phyloP scores from a whole-genome alignment of 2,888 invertebrate genomes.

The Drosophila macrothrix region DNA sequence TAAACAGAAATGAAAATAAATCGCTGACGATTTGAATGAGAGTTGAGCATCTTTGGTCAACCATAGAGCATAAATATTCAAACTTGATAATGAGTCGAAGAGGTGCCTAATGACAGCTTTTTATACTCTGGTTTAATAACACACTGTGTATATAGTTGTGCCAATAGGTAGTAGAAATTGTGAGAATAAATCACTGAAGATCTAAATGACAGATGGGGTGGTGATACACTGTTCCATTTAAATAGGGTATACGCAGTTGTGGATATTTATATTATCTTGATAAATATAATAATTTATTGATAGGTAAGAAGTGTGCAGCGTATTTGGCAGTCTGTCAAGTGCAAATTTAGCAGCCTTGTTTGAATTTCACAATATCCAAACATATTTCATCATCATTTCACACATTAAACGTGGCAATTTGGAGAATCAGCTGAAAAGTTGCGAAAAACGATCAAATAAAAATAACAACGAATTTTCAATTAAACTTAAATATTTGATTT shows the following conservation, averaged over 20 bases:
- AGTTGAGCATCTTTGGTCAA: slow-evolving; percentile 1
- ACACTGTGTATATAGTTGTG: no score
- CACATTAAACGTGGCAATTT: slow-evolving; percentile 15
- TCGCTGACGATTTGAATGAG: neutral
- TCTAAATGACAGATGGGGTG: neutral
- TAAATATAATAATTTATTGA: no score
- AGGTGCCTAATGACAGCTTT: neutral
- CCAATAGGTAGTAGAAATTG: neutral
- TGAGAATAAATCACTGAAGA: neutral
- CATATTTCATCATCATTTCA: slow-evolving; percentile 21
- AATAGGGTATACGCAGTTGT: neutral
- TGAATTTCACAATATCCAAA: slow-evolving; percentile 13
- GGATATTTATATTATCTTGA: no score
- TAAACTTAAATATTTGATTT: slow-evolving; percentile 43
- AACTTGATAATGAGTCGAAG: neutral
- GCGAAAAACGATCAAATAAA: neutral
- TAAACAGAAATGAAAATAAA: slow-evolving; percentile 15
- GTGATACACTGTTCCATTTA: neutral
- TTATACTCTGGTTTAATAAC: neutral
- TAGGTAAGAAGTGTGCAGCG: neutral
- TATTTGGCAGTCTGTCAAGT: neutral
- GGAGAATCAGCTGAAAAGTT: neutral
- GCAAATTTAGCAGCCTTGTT: neutral
- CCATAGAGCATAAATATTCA: neutral
- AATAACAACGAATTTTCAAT: neutral